Base-by-base conservation (phyloP, 2,797 vertebrate species). In the Neomorphus geoffroyi region DNA sequence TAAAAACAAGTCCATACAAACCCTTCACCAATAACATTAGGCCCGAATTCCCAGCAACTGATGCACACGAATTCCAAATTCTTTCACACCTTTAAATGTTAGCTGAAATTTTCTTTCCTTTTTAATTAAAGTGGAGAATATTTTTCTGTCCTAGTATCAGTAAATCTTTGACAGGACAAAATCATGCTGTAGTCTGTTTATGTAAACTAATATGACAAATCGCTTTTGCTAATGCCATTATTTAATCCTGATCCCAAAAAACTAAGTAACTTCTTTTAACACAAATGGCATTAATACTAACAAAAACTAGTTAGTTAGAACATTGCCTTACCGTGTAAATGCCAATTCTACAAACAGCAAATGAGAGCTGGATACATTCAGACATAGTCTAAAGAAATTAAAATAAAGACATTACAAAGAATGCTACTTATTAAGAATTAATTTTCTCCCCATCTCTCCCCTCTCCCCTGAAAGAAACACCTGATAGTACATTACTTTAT, bases 261-360 rank as follows among this genome's bases (percentile, higher is more conserved):
- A 18, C 2, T 45, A 78, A 46, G 8, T 45, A 67, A 87, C n/a
- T 78, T 77, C 11, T 90, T 85, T 92, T 60, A 39, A 82, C 37
- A 70, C 61, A 84, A 80, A 84, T 28, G 48, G 51, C 72, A 93
- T 70, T 73, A 96, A 82, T 54, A 74, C 64, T 61, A 95, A 92
- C 9, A 90, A 81, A 91, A 88, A 75, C 39, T 78, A 92, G 50
- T 77, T 32, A 79, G 2, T 71, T 90, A 90, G 86, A 94, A 90
- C 33, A 89, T 67, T 67, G 78, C 96, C 97, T 99, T 99, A 99
- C 99, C 98, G 97, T 98, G 97, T 99, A 99, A 98, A 99, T 97
- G 97, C 98, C 98, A 98, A 99, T 98, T 98, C 98, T 98, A 98
- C 99, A 99, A 98, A 99, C 97, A 87, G 99, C 99, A 96, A 98